A percentile compares a stretch with the other conserved stretches of the same genome.
These are phyloP conservation scores for Ptiloglossa arizonensis DNA, from an alignment of 1,140 invertebrate species.

Conservation along the genomic window DNA sequence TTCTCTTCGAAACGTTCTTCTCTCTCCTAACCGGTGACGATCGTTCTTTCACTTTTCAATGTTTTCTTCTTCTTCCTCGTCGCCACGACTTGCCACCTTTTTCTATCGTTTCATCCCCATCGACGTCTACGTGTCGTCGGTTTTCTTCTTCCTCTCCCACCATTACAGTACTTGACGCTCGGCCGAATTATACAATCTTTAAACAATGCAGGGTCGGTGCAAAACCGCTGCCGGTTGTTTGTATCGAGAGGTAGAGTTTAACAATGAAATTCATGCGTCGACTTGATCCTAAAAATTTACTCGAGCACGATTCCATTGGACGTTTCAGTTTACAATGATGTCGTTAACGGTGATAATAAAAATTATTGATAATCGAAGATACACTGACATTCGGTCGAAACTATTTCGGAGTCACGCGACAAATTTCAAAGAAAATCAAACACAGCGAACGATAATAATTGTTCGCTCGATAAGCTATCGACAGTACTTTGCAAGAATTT, in stretches of 20 bases:
- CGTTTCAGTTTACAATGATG: not conserved
- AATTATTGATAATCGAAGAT: not conserved
- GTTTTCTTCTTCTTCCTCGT: not conserved
- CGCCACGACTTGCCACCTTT: not conserved
- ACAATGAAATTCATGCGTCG: constrained; percentile 8
- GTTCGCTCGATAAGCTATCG: too few species aligned
- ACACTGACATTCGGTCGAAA: not conserved
- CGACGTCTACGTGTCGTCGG: not conserved
- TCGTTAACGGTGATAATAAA: not conserved
- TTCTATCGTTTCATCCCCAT: not conserved
- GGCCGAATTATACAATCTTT: constrained; percentile 37
- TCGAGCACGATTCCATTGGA: constrained; percentile 20
- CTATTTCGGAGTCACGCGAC: not conserved
- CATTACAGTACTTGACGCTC: constrained; percentile 4
- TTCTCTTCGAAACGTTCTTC: constrained; percentile 28
- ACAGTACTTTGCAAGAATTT: too few species aligned
- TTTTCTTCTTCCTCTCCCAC: not conserved
- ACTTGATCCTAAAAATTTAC: constrained; percentile 30
- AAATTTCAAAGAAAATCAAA: too few species aligned
- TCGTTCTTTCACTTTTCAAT: not conserved
- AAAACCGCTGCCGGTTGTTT: constrained; percentile 22
- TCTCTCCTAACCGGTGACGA: not conserved
- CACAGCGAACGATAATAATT: too few species aligned
- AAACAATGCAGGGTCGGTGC: constrained; percentile 11
- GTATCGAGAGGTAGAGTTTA: constrained; percentile 10